Evolutionary conservation across 2,888 invertebrate genomes (phyloP), one percentile per base, ranked within the genome.

Genomic region (Odontocolon sp.): DNA sequence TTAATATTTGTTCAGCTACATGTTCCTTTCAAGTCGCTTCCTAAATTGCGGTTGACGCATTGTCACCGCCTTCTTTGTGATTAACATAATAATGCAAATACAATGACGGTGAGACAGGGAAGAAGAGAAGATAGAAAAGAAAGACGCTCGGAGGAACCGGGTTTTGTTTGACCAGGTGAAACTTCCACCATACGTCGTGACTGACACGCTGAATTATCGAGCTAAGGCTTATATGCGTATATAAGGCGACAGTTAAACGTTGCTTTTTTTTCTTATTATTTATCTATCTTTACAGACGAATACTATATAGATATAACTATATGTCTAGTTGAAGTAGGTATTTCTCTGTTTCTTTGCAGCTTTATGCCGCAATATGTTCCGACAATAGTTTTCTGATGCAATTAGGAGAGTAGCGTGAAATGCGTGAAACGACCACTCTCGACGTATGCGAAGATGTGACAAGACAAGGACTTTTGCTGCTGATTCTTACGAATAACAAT

Each of bases 31-130:
- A 84, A 86, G 85, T 83, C 86, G 87, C 89, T 89, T 89, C 88
- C 87, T 87, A 90, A 90, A 90, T 90, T 86, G 86, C 88, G 88
- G 87, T 87, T 88, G 89, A 87, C 87, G 86, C 83, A 89, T 90
- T 89, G 88, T 89, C 88, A 84, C 84, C 84, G 77, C 83, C 78
- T 73, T 82, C 84, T 63, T 85, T 81, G 83, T 84, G 85, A 90
- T 90, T 90, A 89, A 87, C 89, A 89, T 90, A 88, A 89, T 88
- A 89, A 90, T 87, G 87, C 87, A 89, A 89, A 89, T 85, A 90
- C 87, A 89, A 88, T 88, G 87, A 88, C 86, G 83, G 42, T 82
- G 79, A 82, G 75, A 79, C 82, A 26, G 36, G 47, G 33, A 33
- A 28, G 14, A 9, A 23, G 38, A 61, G 5, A 21, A 28, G 40